Evolutionary conservation across 2,113 vertebrate genomes (phyloP).

Genomic region (Syrmaticus mikado): DNA sequence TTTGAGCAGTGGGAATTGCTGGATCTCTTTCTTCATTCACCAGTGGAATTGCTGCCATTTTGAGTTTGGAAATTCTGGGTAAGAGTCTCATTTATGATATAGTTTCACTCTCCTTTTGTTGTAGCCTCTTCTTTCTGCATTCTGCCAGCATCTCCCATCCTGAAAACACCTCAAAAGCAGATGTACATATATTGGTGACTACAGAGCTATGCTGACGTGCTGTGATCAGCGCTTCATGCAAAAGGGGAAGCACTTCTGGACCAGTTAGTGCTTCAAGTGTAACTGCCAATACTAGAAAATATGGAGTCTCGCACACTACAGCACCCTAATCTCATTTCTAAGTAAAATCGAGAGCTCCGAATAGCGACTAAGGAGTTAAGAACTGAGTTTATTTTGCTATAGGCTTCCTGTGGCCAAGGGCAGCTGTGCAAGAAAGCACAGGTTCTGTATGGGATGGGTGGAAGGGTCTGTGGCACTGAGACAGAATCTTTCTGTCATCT

Average conservation of each 20-base stretch:
- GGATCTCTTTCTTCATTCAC: not conserved
- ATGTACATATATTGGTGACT: not conserved
- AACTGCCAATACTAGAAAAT: not conserved
- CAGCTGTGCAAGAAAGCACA: not conserved
- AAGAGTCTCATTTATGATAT: not conserved
- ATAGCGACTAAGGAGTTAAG: not conserved
- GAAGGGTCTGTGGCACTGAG: not conserved
- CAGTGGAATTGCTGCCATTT: not conserved
- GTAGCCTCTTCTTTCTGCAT: not conserved
- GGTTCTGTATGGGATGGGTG: not conserved
- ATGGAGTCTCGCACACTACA: not conserved
- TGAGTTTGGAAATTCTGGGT: not conserved
- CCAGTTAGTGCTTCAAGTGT: not conserved
- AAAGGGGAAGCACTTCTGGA: not conserved
- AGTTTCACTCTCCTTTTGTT: not conserved
- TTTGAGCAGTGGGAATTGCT: not conserved
- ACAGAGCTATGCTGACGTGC: not conserved
- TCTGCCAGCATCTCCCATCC: not conserved
- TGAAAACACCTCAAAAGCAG: not conserved
- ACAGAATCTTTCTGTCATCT: not conserved
- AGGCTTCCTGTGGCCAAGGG: not conserved
- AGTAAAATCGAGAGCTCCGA: not conserved
- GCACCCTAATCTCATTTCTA: not conserved
- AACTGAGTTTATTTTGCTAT: accelerated
- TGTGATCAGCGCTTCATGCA: not conserved